Evolutionary conservation across 2,888 invertebrate genomes (phyloP).

Genomic region (Hirtodrosophila duncani): DNA sequence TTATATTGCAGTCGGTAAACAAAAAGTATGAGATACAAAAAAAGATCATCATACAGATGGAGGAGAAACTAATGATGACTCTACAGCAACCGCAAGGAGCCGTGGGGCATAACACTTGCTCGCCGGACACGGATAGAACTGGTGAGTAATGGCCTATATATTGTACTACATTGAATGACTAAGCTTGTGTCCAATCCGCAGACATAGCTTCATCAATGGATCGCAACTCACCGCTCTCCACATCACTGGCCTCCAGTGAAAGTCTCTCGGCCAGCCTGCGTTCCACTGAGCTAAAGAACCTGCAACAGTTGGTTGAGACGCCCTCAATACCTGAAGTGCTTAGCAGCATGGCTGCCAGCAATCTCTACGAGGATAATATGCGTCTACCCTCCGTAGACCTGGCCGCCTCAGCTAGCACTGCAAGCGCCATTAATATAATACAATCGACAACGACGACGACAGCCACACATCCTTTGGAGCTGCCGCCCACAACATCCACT

Average conservation of each 20-base stretch:
- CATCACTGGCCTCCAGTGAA: conserved; percentile 82
- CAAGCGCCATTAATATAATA: conserved; percentile 57
- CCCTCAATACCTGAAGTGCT: conserved; percentile 58
- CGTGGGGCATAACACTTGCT: conserved; percentile 66
- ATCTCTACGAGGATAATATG: conserved; percentile 55
- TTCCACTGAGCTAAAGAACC: conserved; percentile 81
- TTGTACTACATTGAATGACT: neutral
- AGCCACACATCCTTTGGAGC: conserved; percentile 43
- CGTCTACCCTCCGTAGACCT: conserved; percentile 64
- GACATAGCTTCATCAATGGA: conserved; percentile 80
- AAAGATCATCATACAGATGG: conserved; percentile 80
- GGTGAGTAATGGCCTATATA: conserved; percentile 54
- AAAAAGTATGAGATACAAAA: conserved; percentile 81
- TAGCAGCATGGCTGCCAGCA: conserved; percentile 31
- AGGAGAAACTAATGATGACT: conserved; percentile 80
- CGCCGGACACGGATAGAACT: conserved; percentile 78
- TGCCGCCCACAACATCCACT: conserved; percentile 45
- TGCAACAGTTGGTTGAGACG: conserved; percentile 79
- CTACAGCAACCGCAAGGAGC: conserved; percentile 78
- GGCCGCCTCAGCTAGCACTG: conserved; percentile 74
- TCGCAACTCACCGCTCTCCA: conserved; percentile 82
- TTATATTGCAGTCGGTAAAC: conserved; percentile 79
- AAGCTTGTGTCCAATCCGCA: too few species aligned
- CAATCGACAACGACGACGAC: conserved; percentile 28
- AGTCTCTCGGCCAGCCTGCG: conserved; percentile 77